These are phyloP conservation scores for Zootoca vivipara DNA, from an alignment of 2,113 vertebrate genomes.

Conservation along the genomic window DNA sequence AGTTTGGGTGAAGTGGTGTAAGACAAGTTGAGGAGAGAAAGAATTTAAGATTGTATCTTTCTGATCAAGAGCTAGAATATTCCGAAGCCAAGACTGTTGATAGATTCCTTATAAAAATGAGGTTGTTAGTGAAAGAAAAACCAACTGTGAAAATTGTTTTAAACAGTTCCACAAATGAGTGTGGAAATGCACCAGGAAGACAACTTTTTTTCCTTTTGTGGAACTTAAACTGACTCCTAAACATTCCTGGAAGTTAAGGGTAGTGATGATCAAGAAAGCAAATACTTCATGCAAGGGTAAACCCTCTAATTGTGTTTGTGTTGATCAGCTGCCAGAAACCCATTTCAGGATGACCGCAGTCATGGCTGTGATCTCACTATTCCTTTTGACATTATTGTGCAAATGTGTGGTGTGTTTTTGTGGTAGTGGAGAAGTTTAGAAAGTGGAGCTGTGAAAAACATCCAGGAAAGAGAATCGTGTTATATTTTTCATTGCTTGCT, in stretches of 20 bases:
- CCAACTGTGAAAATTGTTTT: background rate
- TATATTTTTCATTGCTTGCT: conserved; percentile 69
- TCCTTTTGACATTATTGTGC: conserved; percentile 58
- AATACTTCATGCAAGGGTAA: conserved; percentile 82
- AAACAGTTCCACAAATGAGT: conserved; percentile 11
- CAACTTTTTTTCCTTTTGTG: conserved; percentile 41
- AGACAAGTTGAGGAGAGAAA: background rate
- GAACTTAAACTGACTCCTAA: conserved; percentile 62
- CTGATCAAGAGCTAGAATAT: background rate
- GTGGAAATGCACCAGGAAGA: conserved; percentile 45
- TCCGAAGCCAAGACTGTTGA: conserved; percentile 29
- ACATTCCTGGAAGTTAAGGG: conserved; percentile 76
- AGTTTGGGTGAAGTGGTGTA: too few species aligned
- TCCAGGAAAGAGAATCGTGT: conserved; percentile 64
- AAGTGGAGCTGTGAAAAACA: conserved; percentile 60
- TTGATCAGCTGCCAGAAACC: conserved; percentile 80
- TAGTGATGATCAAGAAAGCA: conserved; percentile 75
- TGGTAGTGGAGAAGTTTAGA: conserved; percentile 63
- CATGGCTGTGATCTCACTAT: conserved; percentile 69
- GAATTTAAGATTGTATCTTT: background rate
- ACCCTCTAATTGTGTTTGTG: conserved; percentile 82
- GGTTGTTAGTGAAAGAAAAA: conserved; percentile 19
- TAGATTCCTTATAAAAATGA: background rate
- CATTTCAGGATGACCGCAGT: conserved; percentile 75
- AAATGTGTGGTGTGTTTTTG: conserved; percentile 70